phyloP scores from a whole-genome alignment of 2,797 vertebrate species.

The Simalia tracyae region DNA sequence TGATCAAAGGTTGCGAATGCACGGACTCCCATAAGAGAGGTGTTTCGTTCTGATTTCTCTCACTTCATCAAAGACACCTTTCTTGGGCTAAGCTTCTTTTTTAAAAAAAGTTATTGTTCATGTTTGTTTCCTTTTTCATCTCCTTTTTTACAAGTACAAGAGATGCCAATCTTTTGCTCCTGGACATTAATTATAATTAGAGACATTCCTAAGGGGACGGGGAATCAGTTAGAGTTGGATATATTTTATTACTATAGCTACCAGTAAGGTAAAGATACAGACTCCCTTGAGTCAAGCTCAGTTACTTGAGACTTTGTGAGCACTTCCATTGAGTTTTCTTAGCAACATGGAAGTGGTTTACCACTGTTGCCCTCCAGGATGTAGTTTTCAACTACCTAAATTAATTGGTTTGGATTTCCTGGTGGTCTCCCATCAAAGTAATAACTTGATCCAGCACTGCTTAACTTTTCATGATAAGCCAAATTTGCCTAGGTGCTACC shows the following conservation, averaged over 20 bases:
- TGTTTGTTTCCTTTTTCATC: neutral
- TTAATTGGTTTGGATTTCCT: neutral
- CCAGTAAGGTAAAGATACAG: neutral
- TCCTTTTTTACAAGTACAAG: conserved; percentile 69
- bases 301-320: neutral
- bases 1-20: conserved; percentile 80
- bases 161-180: conserved; percentile 49
- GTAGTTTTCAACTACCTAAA: neutral
- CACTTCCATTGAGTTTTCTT: neutral
- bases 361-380: neutral
- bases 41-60: conserved; percentile 76
- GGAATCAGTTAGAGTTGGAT: conserved; percentile 10
- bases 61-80: conserved; percentile 79
- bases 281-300: neutral
- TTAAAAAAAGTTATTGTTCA: conserved; percentile 53
- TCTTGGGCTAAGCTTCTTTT: conserved; percentile 67
- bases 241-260: neutral
- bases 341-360: neutral
- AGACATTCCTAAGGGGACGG: conserved; percentile 52
- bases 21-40: conserved; percentile 70
- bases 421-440: neutral
- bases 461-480: neutral
- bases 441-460: neutral
- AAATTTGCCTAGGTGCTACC: neutral
- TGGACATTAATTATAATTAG: conserved; percentile 53